These are phyloP conservation scores for Rhizomys pruinosus DNA, from an alignment of 2,113 vertebrate species.

Conservation along the genomic window DNA sequence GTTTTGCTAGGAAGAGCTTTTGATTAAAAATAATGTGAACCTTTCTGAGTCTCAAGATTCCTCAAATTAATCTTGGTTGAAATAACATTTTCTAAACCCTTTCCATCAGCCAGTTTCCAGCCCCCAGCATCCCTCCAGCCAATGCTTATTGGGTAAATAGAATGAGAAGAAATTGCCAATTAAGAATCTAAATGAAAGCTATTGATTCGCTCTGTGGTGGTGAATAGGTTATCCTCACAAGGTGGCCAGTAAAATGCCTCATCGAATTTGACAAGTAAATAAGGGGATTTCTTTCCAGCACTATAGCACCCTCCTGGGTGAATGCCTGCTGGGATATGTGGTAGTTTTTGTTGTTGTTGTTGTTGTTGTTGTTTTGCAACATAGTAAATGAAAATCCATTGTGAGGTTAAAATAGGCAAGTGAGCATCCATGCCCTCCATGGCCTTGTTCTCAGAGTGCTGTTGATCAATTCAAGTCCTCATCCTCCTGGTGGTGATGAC, in stretches of 20 bases:
- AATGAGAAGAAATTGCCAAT: constrained; percentile 52
- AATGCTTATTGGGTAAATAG: not conserved
- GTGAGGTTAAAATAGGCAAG: not conserved
- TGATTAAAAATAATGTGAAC: not conserved
- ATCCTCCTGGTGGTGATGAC: fast-evolving
- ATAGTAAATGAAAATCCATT: not conserved
- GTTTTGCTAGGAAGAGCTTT: not conserved
- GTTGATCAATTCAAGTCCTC: not conserved
- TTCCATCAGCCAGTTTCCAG: not conserved
- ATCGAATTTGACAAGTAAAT: not conserved
- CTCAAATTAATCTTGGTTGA: not conserved
- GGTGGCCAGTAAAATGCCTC: not conserved
- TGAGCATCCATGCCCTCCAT: not conserved
- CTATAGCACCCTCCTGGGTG: no score
- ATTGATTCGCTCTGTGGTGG: constrained; percentile 13
- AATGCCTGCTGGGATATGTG: not conserved
- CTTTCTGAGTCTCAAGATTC: not conserved
- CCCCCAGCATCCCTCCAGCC: not conserved
- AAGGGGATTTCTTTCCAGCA: not conserved
- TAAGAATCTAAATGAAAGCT: constrained; percentile 50
- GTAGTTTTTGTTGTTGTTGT: no score
- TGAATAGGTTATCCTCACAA: not conserved
- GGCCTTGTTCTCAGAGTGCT: not conserved
- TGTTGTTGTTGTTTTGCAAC: not conserved
- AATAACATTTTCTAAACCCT: constrained; percentile 17